Base-by-base conservation (phyloP, 2,888 invertebrate species). In the Scrobipalpa atriplicella region DNA sequence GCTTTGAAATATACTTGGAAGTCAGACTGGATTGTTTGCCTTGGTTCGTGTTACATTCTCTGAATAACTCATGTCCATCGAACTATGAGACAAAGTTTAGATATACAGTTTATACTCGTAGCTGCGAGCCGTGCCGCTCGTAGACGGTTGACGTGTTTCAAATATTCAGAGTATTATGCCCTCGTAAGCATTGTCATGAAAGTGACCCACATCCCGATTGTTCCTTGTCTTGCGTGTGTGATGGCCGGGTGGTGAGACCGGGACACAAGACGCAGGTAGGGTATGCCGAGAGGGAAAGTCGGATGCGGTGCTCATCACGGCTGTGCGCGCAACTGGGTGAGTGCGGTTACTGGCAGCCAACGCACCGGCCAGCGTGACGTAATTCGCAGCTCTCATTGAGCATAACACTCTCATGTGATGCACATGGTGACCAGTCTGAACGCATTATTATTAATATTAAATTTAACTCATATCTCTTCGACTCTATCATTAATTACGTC, bases 211-310 rank as follows among this genome's bases (percentile, higher is more conserved):
- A 56, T 56, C 19, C 1, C n/a, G 13, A 58, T 58, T 8, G 29
- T n/a, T 29, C 43, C 47, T 47, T 11, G 19, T 47, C 43, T 47
- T 7, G n/a, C 62, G 29, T 47, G n/a, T 43, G 9, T 9, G n/a
- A 38, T 51, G 11, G 10, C 10, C 3, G 36, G 9, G 16, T 63
- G 16, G 67, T 68, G 68, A 70, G 73, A 74, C 73, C 75, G 78
- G 72, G 80, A 80, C 78, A 77, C 81, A 84, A 73, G 76, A 78
- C 84, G 84, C 86, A 81, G 89, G 89, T 86, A 81, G 89, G 89
- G 84, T 79, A 82, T 86, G 84, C 85, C 79, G 90, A 92, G 92
- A 92, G 92, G 92, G 92, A 92, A 92, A 92, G 92, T 91, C 84
- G 85, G 86, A 84, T 84, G 84, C 84, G 86, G 82, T 85, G 83